Conservation (phyloP, 2,797 vertebrate genomes). For the Amniataba percoides region DNA sequence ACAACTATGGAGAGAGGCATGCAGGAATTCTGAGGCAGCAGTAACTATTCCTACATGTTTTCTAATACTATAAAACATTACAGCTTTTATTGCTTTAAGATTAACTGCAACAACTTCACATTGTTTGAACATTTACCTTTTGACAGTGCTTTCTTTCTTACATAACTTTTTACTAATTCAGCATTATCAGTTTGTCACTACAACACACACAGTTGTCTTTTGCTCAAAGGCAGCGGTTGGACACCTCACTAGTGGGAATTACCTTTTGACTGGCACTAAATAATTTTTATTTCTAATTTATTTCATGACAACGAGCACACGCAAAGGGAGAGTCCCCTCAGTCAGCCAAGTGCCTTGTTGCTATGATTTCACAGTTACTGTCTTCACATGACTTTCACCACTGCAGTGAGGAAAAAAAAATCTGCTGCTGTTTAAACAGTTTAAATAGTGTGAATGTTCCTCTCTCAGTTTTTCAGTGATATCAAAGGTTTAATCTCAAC, state of each 20-base stretch:
- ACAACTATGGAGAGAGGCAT: not conserved
- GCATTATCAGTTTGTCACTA: not conserved
- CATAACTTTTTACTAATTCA: not conserved
- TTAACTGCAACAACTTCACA: no score
- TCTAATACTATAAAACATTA: no score
- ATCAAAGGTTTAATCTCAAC: slow-evolving; percentile 24
- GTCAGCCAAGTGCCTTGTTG: slow-evolving; percentile 93
- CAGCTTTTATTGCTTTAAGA: not conserved
- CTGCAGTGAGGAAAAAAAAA: not conserved
- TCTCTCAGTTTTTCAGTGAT: not conserved
- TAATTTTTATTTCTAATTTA: slow-evolving; percentile 86
- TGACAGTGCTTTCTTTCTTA: no score
- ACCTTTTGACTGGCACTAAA: slow-evolving; percentile 84
- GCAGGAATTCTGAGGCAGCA: not conserved
- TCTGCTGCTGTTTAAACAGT: not conserved
- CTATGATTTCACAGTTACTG: not conserved
- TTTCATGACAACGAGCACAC: slow-evolving; percentile 84
- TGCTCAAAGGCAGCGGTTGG: slow-evolving; percentile 76
- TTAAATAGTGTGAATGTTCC: not conserved
- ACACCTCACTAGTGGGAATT: slow-evolving; percentile 82
- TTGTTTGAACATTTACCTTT: no score
- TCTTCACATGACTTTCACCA: not conserved
- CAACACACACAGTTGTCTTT: no score
- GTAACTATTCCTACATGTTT: not conserved
- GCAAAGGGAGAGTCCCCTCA: slow-evolving; percentile 86